These are phyloP conservation scores for Aphelocoma californica DNA, from an alignment of 2,797 vertebrate species.

Conservation along the genomic window DNA sequence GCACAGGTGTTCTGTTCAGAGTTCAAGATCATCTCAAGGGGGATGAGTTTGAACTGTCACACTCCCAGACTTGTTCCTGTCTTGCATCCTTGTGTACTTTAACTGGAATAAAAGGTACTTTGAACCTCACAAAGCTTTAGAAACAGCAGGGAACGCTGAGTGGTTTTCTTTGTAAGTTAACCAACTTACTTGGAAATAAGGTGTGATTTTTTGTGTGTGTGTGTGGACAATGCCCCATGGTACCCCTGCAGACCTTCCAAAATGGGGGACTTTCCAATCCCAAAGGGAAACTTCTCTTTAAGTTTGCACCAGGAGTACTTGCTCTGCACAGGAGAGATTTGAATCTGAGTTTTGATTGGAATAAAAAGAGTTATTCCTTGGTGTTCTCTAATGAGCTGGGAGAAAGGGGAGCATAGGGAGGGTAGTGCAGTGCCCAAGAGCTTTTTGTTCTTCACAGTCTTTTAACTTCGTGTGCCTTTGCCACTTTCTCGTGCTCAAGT, in stretches of 20 bases:
- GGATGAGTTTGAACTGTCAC: neutral
- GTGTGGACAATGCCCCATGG: rapidly evolving
- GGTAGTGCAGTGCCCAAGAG: neutral
- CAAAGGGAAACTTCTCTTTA: neutral
- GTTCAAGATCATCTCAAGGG: neutral
- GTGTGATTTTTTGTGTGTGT: neutral
- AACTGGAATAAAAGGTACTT: neutral
- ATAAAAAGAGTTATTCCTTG: neutral
- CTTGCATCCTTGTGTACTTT: neutral
- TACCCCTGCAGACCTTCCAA: neutral
- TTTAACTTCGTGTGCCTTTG: neutral
- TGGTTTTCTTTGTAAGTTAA: neutral
- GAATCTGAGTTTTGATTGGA: neutral
- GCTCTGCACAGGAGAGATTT: neutral
- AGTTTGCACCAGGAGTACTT: neutral
- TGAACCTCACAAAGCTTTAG: neutral
- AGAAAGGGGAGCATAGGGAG: neutral
- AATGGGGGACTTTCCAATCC: rapidly evolving
- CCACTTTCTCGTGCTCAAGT: neutral
- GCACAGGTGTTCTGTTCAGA: neutral
- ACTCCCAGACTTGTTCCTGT: neutral
- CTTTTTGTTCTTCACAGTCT: neutral
- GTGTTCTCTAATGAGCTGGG: neutral
- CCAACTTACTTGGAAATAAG: neutral
- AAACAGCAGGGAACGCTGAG: neutral